Evolutionary conservation across 2,888 invertebrate species (phyloP), one percentile per base, ranked within the genome.

Genomic region (Orthosia gothica): DNA sequence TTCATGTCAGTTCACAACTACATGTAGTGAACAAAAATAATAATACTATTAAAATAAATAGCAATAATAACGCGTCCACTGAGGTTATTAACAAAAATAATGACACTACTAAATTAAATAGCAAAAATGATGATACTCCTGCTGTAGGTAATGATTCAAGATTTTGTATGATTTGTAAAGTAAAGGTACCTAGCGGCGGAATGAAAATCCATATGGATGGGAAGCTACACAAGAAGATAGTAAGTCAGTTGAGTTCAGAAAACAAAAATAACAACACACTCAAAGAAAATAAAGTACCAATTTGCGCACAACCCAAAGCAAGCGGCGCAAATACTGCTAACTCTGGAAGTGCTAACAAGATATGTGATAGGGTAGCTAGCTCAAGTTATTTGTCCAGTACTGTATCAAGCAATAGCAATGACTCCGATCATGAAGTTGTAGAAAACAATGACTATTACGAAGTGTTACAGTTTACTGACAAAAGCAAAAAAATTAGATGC

Each of bases 161-260:
- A 7, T 74, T 52, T 26, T 83, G 83, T 65, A 0, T 52, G 0
- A 18, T 32, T 18, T 83, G 83, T 12, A n/a, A 81, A 50, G 74
- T 81, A 7, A 0, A n/a, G 3, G 61, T 83, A 16, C 81, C 74
- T 11, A 0, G 0, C 3, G 62, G 65, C 0, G 74, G 78, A 5
- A 77, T 72, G 72, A 13, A 18, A 1, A 20, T 0, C 0, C 84
- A 84, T 20, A 20, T 23, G 0, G 9, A 40, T 18, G 79, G 71
- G 0, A 82, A 71, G 12, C 0, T 23, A 2, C 79, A 77, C 13
- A n/a, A 67, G 5, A 32, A 16, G 9, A n/a, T 9, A n/a, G 40
- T 62, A 0, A 59, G 4, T 7, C 0, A 66, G 18, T 54, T 75
- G 15, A 12, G 40, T 47, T 20, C 15, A 11, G 23, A 32, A 16